Conservation (phyloP, 2,113 vertebrate species). For the Antechinus flavipes region DNA sequence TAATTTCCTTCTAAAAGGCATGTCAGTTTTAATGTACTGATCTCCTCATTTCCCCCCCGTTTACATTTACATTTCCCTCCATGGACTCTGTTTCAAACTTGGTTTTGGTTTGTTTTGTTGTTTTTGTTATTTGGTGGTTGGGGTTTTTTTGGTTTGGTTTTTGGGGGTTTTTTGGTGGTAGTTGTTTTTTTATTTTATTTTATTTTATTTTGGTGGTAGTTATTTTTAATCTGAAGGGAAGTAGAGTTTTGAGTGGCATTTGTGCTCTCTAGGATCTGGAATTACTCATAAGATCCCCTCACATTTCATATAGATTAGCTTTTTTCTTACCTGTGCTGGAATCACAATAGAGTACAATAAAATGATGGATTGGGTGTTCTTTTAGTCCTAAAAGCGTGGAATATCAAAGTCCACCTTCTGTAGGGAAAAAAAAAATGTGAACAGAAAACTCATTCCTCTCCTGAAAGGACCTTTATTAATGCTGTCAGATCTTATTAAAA, state of each 20-base stretch:
- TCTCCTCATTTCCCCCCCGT: conserved; percentile 13
- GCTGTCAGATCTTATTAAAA: conserved; percentile 61
- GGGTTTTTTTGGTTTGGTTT: no score
- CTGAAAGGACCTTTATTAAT: conserved; percentile 63
- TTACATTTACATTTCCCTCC: not conserved
- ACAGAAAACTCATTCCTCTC: conserved; percentile 43
- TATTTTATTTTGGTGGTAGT: no score
- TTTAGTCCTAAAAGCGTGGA: conserved; percentile 54
- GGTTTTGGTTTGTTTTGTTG: not conserved
- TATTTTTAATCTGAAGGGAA: not conserved
- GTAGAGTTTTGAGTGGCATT: not conserved
- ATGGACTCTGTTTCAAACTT: not conserved
- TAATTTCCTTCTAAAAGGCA: not conserved
- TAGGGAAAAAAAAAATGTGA: conserved; percentile 53
- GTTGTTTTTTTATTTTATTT: not conserved
- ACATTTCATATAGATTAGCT: not conserved
- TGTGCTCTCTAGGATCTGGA: not conserved
- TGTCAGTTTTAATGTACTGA: conserved; percentile 11
- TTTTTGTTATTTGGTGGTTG: no score
- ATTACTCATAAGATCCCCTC: not conserved
- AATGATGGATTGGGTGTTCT: conserved; percentile 33
- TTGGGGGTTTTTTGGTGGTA: no score
- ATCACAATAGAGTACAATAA: conserved; percentile 31
- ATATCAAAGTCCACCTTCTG: conserved; percentile 61
- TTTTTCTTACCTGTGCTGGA: not conserved